A percentile compares a stretch with the other conserved stretches of the same genome.
phyloP scores from a whole-genome alignment of 2,888 invertebrate species.

The Saturnia pavonia region DNA sequence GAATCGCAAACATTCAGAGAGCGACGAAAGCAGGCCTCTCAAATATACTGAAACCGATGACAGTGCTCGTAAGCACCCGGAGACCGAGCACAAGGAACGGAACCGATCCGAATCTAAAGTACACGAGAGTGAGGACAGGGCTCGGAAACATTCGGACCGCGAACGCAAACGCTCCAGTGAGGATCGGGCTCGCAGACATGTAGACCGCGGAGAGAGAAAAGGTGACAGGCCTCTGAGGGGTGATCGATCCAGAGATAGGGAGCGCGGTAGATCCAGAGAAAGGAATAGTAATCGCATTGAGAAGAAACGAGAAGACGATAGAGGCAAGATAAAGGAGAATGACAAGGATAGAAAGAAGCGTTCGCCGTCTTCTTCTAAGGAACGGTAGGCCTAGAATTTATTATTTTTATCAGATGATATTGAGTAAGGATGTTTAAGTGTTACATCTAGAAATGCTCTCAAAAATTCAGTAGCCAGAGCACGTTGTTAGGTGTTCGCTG shows the following conservation, averaged over 20 bases:
- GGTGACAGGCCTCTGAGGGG: constrained; percentile 25
- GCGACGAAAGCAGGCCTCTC: constrained; percentile 6
- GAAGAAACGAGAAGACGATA: constrained; percentile 31
- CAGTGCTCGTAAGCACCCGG: constrained; percentile 4
- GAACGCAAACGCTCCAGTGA: constrained; percentile 23
- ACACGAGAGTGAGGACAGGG: constrained; percentile 26
- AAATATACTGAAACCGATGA: constrained; percentile 2
- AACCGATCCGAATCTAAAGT: constrained; percentile 23
- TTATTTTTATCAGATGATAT: neutral
- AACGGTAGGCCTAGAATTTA: constrained; percentile 29
- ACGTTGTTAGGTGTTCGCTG: too few relatives aligned
- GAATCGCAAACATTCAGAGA: constrained; percentile 27
- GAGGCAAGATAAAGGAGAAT: constrained; percentile 34
- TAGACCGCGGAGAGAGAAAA: constrained; percentile 22
- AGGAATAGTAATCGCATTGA: constrained; percentile 23
- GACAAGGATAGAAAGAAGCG: constrained; percentile 44
- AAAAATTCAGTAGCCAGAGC: too few relatives aligned
- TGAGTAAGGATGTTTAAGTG: neutral
- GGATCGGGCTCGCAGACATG: constrained; percentile 20
- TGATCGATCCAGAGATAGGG: constrained; percentile 25
- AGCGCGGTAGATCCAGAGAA: constrained; percentile 37
- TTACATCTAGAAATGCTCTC: too few relatives aligned
- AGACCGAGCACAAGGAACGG: neutral
- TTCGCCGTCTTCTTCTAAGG: constrained; percentile 52
- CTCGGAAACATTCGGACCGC: constrained; percentile 29